Evolutionary conservation across 2,888 invertebrate species (phyloP), one percentile per base, ranked within the genome.

Genomic region (Ectropis crepuscularia): DNA sequence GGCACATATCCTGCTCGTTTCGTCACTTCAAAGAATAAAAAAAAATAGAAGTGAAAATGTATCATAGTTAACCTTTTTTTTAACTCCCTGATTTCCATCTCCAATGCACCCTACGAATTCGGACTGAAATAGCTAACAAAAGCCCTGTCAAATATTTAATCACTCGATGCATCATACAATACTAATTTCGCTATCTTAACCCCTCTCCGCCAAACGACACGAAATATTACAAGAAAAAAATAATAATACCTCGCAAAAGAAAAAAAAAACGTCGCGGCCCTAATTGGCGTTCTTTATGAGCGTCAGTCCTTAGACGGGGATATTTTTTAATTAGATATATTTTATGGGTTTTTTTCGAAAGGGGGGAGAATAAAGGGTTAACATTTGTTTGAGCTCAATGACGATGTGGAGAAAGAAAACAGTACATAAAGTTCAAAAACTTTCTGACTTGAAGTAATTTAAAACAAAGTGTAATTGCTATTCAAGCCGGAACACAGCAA

Each of bases 241-340:
- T 72, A 68, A 70, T 57, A 61, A 61, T 51, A 71, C 78, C 78
- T 79, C 78, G 78, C 80, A 76, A 81, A 86, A 89, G 83, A 85
- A 88, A 89, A 88, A n/a, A 89, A 61, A 90, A 88, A 84, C 85
- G 88, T 87, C 89, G 86, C 85, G 77, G 70, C 71, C 87, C 86
- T 93, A 93, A 93, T 93, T 93, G 93, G 92, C 93, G 93, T 93
- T 93, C 93, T 93, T 93, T 93, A 93, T 92, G 92, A 88, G 84
- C 91, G 92, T 90, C 92, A 91, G 92, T 86, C 91, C 91, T 89
- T 87, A 89, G 86, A 88, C 86, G 87, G 86, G 93, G 90, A 93
- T 93, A 93, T 93, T 93, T 93, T 93, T 93, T 93, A 93, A 93
- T 93, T 93, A 93, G 93, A 93, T 93, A 93, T 93, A 93, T 93